Conservation (phyloP, 2,797 vertebrate genomes). For the Malurus leucopterus region DNA sequence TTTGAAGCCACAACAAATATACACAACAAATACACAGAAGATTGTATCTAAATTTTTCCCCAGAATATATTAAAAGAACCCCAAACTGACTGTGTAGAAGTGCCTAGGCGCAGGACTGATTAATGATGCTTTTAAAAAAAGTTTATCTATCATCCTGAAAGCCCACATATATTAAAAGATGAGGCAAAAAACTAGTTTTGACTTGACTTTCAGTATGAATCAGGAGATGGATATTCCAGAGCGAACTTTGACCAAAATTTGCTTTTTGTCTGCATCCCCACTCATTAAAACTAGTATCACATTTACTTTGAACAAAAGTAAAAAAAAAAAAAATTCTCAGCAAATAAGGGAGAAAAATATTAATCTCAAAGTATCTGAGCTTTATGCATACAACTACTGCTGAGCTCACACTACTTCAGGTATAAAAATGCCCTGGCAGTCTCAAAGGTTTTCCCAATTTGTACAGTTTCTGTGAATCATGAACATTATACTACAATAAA, state of each 20-base stretch:
- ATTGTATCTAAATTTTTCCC: accelerated
- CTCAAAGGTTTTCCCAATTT: not conserved
- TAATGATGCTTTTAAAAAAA: not conserved
- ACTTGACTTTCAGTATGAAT: not conserved
- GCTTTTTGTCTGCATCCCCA: not conserved
- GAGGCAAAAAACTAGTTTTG: not conserved
- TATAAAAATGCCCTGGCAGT: not conserved
- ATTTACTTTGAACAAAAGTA: not conserved
- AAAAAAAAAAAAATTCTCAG: not conserved
- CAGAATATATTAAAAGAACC: accelerated
- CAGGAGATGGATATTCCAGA: not conserved
- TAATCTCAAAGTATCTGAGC: not conserved
- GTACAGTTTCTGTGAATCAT: not conserved
- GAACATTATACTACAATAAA: not conserved
- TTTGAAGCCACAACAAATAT: not conserved
- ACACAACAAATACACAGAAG: not conserved
- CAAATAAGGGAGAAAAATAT: not conserved
- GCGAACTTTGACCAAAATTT: not conserved
- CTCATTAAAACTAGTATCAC: not conserved
- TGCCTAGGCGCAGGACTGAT: not conserved
- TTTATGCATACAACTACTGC: not conserved
- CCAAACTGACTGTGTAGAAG: not conserved
- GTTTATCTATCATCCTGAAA: not conserved
- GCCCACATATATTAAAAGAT: not conserved
- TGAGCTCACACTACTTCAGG: not conserved